A percentile compares a stretch with the other conserved stretches of the same genome.
These are phyloP conservation scores for Eonycteris spelaea DNA, from an alignment of 2,113 vertebrate genomes.

Conservation along the genomic window DNA sequence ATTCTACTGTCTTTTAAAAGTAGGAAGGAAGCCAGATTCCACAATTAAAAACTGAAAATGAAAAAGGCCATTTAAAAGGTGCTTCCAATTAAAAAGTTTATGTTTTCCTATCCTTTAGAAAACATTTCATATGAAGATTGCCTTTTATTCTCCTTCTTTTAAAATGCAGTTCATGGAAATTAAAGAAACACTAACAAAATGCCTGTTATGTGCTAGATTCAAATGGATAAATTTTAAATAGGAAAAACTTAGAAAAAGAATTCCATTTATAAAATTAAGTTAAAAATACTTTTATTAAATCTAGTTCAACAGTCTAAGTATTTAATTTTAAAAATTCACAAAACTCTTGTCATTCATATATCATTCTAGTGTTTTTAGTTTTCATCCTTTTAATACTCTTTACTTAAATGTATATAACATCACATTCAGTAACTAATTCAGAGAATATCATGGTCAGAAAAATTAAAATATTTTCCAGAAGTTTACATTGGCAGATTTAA, in stretches of 20 bases:
- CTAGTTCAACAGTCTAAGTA: constrained; percentile 44
- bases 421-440: constrained; percentile 36
- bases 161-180: constrained; percentile 47
- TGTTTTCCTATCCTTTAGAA: neutral
- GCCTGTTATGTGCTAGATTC: neutral
- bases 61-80: constrained; percentile 31
- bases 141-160: constrained; percentile 19
- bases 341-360: neutral
- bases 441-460: constrained; percentile 35
- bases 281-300: constrained; percentile 60
- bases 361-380: neutral
- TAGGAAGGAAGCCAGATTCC: neutral
- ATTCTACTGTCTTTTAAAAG: constrained; percentile 12
- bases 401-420: constrained; percentile 36
- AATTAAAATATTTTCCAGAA: constrained; percentile 45
- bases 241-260: constrained; percentile 51
- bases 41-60: constrained; percentile 45
- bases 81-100: constrained; percentile 31
- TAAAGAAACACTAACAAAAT: neutral
- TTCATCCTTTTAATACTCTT: constrained; percentile 32
- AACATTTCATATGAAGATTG: neutral
- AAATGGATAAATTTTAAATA: constrained; percentile 25
- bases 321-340: constrained; percentile 46
- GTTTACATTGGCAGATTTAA: constrained; percentile 50
- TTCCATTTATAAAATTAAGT: constrained; percentile 43